Evolutionary conservation across 2,113 vertebrate species (phyloP).

Genomic region (Ctenodactylus gundi): DNA sequence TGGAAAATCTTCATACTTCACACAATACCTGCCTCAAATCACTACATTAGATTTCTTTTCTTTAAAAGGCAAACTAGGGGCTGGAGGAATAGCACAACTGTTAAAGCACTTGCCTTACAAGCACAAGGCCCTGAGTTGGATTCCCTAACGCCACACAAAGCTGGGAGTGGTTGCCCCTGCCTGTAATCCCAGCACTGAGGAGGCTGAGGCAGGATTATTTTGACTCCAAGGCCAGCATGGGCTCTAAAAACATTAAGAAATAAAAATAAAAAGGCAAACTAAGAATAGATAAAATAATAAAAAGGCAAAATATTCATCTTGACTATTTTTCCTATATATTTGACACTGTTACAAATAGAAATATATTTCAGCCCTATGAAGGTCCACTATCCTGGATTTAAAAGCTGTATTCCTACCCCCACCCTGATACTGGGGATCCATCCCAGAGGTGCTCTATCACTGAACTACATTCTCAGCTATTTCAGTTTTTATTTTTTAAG

Average conservation of each 20-base stretch:
- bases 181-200: too few species aligned
- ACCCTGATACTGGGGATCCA: not conserved
- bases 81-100: too few species aligned
- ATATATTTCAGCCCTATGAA: not conserved
- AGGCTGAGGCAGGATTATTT: too few species aligned
- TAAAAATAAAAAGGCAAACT: too few species aligned
- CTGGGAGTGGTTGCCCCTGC: too few species aligned
- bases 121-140: too few species aligned
- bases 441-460: not conserved
- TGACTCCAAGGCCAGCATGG: too few species aligned
- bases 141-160: too few species aligned
- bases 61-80: slow-evolving; percentile 3
- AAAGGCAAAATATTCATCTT: not conserved
- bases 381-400: not conserved
- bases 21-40: slow-evolving; percentile 32
- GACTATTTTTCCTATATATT: slow-evolving; percentile 5
- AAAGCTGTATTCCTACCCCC: not conserved
- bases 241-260: too few species aligned
- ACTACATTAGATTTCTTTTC: slow-evolving; percentile 7
- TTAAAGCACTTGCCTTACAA: too few species aligned
- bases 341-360: slow-evolving; percentile 3
- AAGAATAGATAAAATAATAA: too few species aligned
- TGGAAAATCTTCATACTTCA: slow-evolving; percentile 26
- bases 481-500: not conserved
- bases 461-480: not conserved